Evolutionary conservation across 2,888 invertebrate genomes (phyloP).

Genomic region (Spodoptera littoralis): DNA sequence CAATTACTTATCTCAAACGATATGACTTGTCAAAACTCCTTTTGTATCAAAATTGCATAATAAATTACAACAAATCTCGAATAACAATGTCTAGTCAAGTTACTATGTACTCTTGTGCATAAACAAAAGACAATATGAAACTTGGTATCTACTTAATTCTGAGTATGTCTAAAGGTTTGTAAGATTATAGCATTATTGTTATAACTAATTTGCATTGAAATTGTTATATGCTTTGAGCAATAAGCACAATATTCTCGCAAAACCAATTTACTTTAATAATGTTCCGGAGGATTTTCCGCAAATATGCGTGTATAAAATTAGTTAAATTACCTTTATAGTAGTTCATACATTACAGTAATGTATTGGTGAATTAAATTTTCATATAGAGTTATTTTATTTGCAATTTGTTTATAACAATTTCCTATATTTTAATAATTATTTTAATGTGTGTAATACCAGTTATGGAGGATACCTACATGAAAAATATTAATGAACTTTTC

Average conservation of each 20-base stretch:
- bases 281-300: slow-evolving; percentile 26
- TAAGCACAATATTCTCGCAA: slow-evolving; percentile 29
- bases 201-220: slow-evolving; percentile 36
- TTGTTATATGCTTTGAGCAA: slow-evolving; percentile 29
- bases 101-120: too few species aligned
- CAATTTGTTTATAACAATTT: neutral
- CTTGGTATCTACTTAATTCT: slow-evolving; percentile 13
- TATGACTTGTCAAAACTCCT: too few species aligned
- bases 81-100: too few species aligned
- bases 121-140: neutral
- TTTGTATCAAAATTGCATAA: too few species aligned
- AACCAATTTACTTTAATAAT: slow-evolving; percentile 37
- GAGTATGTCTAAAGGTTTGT: slow-evolving; percentile 39
- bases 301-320: slow-evolving; percentile 22
- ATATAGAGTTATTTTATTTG: slow-evolving; percentile 9
- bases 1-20: too few species aligned
- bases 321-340: slow-evolving; percentile 18
- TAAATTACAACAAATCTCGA: too few species aligned
- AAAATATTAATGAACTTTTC: too few species aligned
- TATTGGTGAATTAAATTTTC: slow-evolving; percentile 3
- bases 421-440: neutral
- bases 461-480: too few species aligned
- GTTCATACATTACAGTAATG: slow-evolving; percentile 9
- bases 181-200: slow-evolving; percentile 34
- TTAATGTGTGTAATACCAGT: too few species aligned